Evolutionary conservation across 2,888 invertebrate species (phyloP).

Genomic region (Drosophila mimetica): DNA sequence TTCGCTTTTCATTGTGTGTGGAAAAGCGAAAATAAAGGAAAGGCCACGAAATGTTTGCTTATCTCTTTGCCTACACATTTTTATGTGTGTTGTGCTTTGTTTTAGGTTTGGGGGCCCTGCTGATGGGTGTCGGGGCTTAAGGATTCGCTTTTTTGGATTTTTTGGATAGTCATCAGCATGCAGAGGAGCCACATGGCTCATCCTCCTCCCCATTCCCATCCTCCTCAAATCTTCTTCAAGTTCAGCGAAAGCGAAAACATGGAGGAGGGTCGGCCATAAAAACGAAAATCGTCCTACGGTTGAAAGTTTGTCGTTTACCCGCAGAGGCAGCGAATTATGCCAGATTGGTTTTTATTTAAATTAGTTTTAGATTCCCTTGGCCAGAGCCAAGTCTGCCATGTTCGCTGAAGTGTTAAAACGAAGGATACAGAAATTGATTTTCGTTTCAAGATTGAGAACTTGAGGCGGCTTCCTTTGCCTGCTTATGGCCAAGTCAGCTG

Average conservation of each 20-base stretch:
- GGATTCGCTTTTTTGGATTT: conserved; percentile 29
- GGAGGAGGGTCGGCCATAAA: conserved; percentile 51
- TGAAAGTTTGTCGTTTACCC: conserved; percentile 46
- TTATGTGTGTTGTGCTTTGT: conserved; percentile 65
- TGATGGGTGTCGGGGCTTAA: conserved; percentile 39
- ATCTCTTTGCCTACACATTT: conserved; percentile 68
- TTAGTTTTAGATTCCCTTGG: conserved; percentile 70
- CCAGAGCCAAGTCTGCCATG: conserved; percentile 20
- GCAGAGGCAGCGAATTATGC: conserved; percentile 50
- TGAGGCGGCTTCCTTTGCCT: conserved; percentile 3
- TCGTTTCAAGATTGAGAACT: conserved; percentile 23
- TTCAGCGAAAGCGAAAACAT: conserved; percentile 40
- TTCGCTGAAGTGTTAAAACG: conserved; percentile 70
- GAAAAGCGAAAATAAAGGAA: conserved; percentile 37
- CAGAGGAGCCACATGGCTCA: conserved; percentile 57
- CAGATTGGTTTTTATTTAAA: conserved; percentile 79
- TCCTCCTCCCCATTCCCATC: not conserved
- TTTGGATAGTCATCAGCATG: conserved; percentile 75
- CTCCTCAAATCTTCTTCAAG: conserved; percentile 14
- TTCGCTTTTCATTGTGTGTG: conserved; percentile 54
- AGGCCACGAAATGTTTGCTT: conserved; percentile 53
- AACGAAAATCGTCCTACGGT: conserved; percentile 71
- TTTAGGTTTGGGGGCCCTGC: conserved; percentile 45
- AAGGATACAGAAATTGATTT: conserved; percentile 47
- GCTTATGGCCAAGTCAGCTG: conserved; percentile 58